phyloP scores from a whole-genome alignment of 2,113 vertebrate genomes.

The Naja naja region DNA sequence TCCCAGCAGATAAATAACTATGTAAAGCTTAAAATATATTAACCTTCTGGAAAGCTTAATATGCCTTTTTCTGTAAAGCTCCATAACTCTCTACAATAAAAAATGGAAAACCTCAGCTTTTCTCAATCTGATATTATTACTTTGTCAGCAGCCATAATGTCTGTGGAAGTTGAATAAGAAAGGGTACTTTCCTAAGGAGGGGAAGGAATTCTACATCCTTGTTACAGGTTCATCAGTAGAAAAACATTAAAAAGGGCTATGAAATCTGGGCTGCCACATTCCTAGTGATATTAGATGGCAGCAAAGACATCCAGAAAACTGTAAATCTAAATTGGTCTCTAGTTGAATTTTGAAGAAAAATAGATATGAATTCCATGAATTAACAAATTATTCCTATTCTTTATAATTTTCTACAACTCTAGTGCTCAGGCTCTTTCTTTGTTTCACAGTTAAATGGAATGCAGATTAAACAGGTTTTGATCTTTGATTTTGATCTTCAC shows the following conservation, averaged over 20 bases:
- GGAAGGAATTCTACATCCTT: neutral
- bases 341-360: neutral
- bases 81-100: neutral
- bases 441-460: neutral
- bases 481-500: neutral
- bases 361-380: neutral
- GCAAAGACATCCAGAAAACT: neutral
- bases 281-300: neutral
- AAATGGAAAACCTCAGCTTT: neutral
- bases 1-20: neutral
- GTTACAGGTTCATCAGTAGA: neutral
- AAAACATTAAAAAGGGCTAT: neutral
- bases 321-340: neutral
- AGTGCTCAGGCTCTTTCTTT: neutral
- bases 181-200: neutral
- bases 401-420: neutral
- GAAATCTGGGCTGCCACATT: neutral
- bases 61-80: neutral
- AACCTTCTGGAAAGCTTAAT: neutral
- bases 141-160: neutral
- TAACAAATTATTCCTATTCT: neutral
- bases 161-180: neutral
- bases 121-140: neutral
- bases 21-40: neutral
- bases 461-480: neutral